Percentiles rank a stretch among this genome's conserved stretches.
These are phyloP conservation scores for Bombyx huttoni DNA, from an alignment of 2,888 invertebrate species.

Conservation along the genomic window DNA sequence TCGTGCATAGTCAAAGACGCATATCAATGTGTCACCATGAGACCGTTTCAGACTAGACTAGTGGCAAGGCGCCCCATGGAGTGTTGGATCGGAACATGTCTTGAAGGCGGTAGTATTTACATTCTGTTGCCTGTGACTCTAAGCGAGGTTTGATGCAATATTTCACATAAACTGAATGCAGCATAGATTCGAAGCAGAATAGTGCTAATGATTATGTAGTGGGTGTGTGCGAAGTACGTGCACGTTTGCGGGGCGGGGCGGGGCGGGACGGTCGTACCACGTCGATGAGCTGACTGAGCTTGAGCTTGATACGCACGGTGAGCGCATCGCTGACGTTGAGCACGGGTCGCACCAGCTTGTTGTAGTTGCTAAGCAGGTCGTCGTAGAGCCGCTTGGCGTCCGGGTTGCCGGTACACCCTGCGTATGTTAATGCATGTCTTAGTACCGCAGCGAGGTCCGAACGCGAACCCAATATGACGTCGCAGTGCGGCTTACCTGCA, in stretches of 20 bases:
- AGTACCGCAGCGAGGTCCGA: background rate
- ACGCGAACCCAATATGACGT: background rate
- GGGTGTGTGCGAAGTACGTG: background rate
- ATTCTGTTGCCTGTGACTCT: too few relatives aligned
- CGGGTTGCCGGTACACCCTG: constrained; percentile 92
- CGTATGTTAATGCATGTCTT: constrained; percentile 1
- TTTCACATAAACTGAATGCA: too few relatives aligned
- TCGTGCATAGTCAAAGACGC: too few relatives aligned
- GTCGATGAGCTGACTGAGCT: constrained; percentile 96
- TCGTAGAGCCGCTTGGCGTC: constrained; percentile 97
- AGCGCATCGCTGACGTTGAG: constrained; percentile 95
- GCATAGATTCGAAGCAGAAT: background rate
- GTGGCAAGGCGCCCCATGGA: too few relatives aligned
- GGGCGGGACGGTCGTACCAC: constrained; percentile 79
- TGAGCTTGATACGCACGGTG: constrained; percentile 95
- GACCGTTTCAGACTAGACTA: too few relatives aligned
- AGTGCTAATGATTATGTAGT: background rate
- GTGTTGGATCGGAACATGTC: too few relatives aligned
- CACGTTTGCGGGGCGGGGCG: too few relatives aligned
- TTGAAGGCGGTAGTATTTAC: too few relatives aligned
- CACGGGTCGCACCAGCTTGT: constrained; percentile 96
- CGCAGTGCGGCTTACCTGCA: constrained; percentile 17
- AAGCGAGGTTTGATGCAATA: too few relatives aligned
- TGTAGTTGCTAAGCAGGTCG: constrained; percentile 95
- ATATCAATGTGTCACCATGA: too few relatives aligned